phyloP scores from a whole-genome alignment of 2,797 vertebrate genomes.

The Sparidentex hasta region DNA sequence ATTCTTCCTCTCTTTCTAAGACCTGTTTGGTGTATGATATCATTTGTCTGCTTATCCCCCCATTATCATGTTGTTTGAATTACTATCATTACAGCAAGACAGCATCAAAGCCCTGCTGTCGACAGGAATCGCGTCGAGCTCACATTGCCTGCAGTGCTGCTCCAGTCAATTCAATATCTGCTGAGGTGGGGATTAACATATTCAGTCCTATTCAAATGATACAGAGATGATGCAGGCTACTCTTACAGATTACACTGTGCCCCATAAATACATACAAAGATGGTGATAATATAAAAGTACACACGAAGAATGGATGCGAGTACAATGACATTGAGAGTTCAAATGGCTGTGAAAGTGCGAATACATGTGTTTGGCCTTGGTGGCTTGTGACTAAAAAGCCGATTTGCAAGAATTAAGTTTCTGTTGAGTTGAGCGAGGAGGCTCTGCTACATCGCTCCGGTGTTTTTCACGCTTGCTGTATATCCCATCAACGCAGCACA shows the following conservation, averaged over 20 bases:
- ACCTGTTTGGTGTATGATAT: conserved; percentile 79
- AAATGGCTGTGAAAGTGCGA: conserved; percentile 47
- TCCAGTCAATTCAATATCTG: conserved; percentile 76
- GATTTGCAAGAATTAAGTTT: conserved; percentile 50
- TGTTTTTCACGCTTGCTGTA: conserved; percentile 15
- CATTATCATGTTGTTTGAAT: conserved; percentile 84
- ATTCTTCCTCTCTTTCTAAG: conserved; percentile 71
- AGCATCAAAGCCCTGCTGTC: conserved; percentile 77
- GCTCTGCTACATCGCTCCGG: conserved; percentile 9
- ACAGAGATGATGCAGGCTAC: conserved; percentile 72
- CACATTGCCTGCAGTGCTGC: conserved; percentile 75
- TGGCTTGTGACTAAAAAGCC: conserved; percentile 29
- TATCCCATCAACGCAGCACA: conserved; percentile 5
- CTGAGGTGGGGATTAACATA: conserved; percentile 82
- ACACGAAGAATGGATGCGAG: conserved; percentile 61
- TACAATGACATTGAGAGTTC: conserved; percentile 78
- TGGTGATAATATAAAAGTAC: conserved; percentile 64
- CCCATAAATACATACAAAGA: conserved; percentile 76
- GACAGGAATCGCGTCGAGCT: conserved; percentile 69
- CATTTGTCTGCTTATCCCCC: conserved; percentile 81
- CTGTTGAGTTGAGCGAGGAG: conserved; percentile 7
- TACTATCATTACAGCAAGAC: conserved; percentile 82
- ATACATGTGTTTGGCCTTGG: conserved; percentile 55
- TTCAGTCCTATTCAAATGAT: conserved; percentile 80
- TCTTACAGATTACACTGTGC: conserved; percentile 78